Base-by-base conservation (phyloP, 2,888 invertebrate species). In the Papilio elwesi region DNA sequence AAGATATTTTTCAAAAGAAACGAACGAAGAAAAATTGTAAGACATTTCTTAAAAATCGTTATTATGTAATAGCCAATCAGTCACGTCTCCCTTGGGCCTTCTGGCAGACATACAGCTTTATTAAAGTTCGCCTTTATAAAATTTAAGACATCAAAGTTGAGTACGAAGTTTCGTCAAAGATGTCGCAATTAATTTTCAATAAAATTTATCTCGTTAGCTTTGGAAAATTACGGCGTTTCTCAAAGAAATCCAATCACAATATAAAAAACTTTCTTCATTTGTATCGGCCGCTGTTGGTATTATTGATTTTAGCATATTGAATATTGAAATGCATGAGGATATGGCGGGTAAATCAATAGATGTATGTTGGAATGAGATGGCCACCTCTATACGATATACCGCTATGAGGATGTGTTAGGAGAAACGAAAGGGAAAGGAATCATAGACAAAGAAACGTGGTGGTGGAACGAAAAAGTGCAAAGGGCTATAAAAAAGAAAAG, bases 171-270 rank as follows among this genome's bases (percentile, higher is more conserved):
- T 87, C 89, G 89, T 90, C 90, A 90, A 90, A 92, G 91, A 91
- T 90, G 92, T 92, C 90, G 91, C 91, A 92, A 93, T 92, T 93
- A 93, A 92, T 93, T 92, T 92, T 90, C 91, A 90, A 91, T 92
- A 90, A 91, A 92, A 91, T 92, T 91, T 88, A 89, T 90, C 90
- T 91, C 92, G 91, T 92, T 92, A 92, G 59, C 91, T 89, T 88
- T 87, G 83, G 85, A 85, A 90, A 91, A 90, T 91, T 89, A 90
- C 88, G 87, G 85, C 83, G 87, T 86, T 89, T 88, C 89, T 38
- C 64, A 85, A 87, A 87, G 85, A 85, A 83, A 83, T 83, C 85
- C 91, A 90, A 92, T 92, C 90, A 90, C 91, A 90, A 90, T 85
- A 85, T 85, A 86, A 78, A 57, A 88, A 91, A 91, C 87, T 92